Conservation (phyloP, 2,888 invertebrate species). For the Microctonus aethiopoides region DNA sequence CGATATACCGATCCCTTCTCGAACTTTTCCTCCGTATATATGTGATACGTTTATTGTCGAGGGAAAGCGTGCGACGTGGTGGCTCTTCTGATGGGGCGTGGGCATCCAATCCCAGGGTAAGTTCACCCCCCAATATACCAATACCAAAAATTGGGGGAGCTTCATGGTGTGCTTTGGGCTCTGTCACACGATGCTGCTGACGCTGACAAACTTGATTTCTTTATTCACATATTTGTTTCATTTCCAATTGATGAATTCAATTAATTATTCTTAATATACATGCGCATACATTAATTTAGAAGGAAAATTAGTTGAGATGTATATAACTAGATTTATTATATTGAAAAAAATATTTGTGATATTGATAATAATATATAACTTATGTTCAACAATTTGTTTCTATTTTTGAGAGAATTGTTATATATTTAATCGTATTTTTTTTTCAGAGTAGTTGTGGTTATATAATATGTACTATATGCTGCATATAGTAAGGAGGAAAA, state of each 20-base stretch:
- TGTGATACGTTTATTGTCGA: background rate
- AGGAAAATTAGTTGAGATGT: too few species aligned
- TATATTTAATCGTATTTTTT: too few species aligned
- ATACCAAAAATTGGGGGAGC: conserved; percentile 12
- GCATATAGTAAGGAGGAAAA: too few species aligned
- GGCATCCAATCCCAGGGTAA: conserved; percentile 39
- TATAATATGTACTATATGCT: too few species aligned
- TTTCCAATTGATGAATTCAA: background rate
- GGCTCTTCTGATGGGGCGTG: conserved; percentile 51
- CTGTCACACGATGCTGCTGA: conserved; percentile 37
- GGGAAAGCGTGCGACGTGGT: conserved; percentile 51
- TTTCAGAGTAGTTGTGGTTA: too few species aligned
- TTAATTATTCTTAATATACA: background rate
- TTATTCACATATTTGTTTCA: background rate
- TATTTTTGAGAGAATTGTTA: too few species aligned
- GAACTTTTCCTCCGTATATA: background rate
- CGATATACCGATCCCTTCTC: background rate
- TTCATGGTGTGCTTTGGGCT: too few species aligned
- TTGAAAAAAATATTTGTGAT: too few species aligned
- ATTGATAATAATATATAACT: too few species aligned
- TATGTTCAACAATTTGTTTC: too few species aligned
- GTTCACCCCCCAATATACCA: conserved; percentile 32
- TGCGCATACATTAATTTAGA: too few species aligned
- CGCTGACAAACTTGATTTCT: background rate
- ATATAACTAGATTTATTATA: too few species aligned